Evolutionary conservation across 1,140 invertebrate species (phyloP), one percentile per base, ranked within the genome.

Genomic region (Pogonomyrmex californicus): DNA sequence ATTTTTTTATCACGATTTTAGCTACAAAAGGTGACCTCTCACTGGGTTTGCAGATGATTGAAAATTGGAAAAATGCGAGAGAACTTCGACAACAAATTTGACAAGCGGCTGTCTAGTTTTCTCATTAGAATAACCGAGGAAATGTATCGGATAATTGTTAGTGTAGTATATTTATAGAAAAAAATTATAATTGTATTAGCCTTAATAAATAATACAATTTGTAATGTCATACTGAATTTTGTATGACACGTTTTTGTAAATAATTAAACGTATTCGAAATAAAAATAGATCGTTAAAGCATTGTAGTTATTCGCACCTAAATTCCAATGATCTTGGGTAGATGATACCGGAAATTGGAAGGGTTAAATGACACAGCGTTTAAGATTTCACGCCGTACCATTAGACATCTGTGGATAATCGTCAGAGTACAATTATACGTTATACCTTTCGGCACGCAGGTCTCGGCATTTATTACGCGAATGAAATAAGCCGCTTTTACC

Each of bases 401-500:
- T 60, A 83, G 12, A 60, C 79, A 75, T 83, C 54, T 62, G 68
- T 17, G 41, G 38, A 38, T 49, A 75, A 83, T 75, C 17, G 79
- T 58, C 51, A 4, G 10, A 23, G 41, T 38, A 60, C 30, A 82
- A 82, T 82, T 73, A 73, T 60, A 51, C 38, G 17, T 73, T 73
- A 82, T 36, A 82, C 7, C 79, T 82, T 73, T 82, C 66, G 41
- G 17, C 23, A 23, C 23, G 23, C 68, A 17, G 30, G 30, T 30
- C 14, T 70, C 10, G 51, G 51, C 54, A 38, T 82, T 82, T 82
- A 82, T 75, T 75, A 83, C 68, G 68, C 30, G 68, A 49, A 62
- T 75, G 68, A 83, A 83, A 83, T 75, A 73, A 65, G 14, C 49
- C 23, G 82, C 58, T 78, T 68, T 78, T 85, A 78, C 30, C 73